Evolutionary conservation across 1,140 invertebrate genomes (phyloP), one percentile per base, ranked within the genome.

Genomic region (Hycleus cichorii): DNA sequence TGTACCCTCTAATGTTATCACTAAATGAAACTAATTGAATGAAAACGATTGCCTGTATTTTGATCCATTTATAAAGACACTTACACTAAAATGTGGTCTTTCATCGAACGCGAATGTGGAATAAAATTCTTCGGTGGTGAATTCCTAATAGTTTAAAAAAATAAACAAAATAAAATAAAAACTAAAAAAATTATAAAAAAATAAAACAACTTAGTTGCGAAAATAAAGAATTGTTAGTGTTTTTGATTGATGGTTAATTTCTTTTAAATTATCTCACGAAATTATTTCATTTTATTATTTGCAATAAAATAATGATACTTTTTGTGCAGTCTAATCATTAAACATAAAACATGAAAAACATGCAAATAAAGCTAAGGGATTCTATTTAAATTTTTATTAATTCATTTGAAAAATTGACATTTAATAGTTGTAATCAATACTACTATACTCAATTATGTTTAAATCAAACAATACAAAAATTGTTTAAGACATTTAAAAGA

Each of bases 41-140:
- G 18, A 18, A 32, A 7, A 32, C 32, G 10, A 42, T 8, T n/a
- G 10, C 10, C 40, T 42, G 40, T 10, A n/a, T 42, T 42, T 42
- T n/a, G 40, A 42, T 42, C 11, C 11, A 9, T 42, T 42, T 32
- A 7, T 42, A 42, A 42, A n/a, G 40, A 58, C 58, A 69, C 66
- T 69, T 69, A 65, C 66, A 54, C 64, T 64, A 54, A 49, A 61
- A 53, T 58, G 58, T 55, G 63, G 71, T 58, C 64, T 65, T 66
- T 71, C 71, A 61, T 69, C 68, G 57, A 71, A 72, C 49, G 69
- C 68, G 57, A 71, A 72, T 52, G 69, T 64, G 39, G 71, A 71
- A 64, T 65, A 72, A 65, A 68, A 72, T 65, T 72, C 71, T 60
- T 71, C 67, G 60, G 70, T 59, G 39, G 68, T 64, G 49, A 67